Base-by-base conservation (phyloP, 1,140 invertebrate species). In the Tetramorium parvispinum region DNA sequence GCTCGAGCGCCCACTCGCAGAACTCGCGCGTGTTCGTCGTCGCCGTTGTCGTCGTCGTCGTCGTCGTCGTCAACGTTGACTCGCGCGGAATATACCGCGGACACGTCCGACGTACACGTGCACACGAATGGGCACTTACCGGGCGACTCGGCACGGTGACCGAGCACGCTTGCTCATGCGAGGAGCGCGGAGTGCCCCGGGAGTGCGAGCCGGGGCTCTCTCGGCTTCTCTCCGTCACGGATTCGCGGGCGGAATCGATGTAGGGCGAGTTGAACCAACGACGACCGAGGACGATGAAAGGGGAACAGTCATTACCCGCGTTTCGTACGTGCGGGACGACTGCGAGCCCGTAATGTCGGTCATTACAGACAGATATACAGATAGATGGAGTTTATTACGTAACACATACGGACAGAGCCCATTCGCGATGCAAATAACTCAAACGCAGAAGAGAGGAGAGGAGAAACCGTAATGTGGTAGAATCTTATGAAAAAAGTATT, bases 91-190 rank as follows among this genome's bases (percentile, higher is more conserved):
- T 76, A n/a, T 59, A 75, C 59, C 85, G 86, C 70, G 37, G 65
- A 77, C 46, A 70, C 32, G 55, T 18, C 24, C 51, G 32, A 43
- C 43, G 55, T 83, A 78, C 73, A 40, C 70, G 57, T 51, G 57
- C 82, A 78, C 70, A 78, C 70, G 82, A 85, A 78, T 78, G 57
- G 57, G 76, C 85, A 78, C 63, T 79, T 81, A 78, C 75, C 75
- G 85, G 49, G 51, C 51, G 75, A 86, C 68, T 85, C 86, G 49
- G 71, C 37, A 87, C 49, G 86, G 78, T 86, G 78, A 86, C 86
- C 86, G 86, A 87, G 79, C 86, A 87, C 79, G 86, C 65, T 73
- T 57, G 70, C 86, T 87, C 86, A 87, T 79, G 86, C 86, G 86
- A 87, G 65, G 73, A 65, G 65, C 43, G 51, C 49, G 78, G 13